These are phyloP conservation scores for Meghimatium bilineatum DNA, from an alignment of 2,888 invertebrate species.

Conservation along the genomic window DNA sequence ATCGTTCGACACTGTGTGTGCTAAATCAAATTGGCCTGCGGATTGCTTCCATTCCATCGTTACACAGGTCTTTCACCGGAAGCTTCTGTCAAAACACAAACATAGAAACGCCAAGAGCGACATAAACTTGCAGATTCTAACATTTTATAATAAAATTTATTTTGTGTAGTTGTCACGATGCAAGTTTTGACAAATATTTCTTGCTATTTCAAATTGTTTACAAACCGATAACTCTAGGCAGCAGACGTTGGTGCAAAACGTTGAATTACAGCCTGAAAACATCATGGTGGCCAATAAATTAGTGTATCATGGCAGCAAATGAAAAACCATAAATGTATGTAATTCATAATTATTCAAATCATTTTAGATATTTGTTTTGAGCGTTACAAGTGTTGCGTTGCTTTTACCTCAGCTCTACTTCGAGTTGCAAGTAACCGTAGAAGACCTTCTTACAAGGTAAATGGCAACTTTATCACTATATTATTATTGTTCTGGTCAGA, in stretches of 20 bases:
- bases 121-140: background rate
- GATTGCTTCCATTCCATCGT: constrained; percentile 17
- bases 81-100: background rate
- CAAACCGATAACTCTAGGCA: background rate
- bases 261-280: background rate
- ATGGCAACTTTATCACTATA: too few relatives aligned
- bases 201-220: background rate
- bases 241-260: background rate
- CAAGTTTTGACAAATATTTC: background rate
- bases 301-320: too few relatives aligned
- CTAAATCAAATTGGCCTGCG: background rate
- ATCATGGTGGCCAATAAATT: background rate
- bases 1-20: background rate
- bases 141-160: background rate
- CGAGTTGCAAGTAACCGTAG: too few relatives aligned
- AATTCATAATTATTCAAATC: too few relatives aligned
- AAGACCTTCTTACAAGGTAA: too few relatives aligned
- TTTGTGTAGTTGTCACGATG: background rate
- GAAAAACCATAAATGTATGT: background rate
- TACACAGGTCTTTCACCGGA: constrained; percentile 4
- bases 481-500: too few relatives aligned
- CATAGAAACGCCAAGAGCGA: background rate
- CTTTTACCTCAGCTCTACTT: too few relatives aligned
- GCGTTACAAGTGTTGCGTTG: too few relatives aligned
- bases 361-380: too few relatives aligned